Conservation (phyloP, 2,113 vertebrate species). For the Dasyurus viverrinus region DNA sequence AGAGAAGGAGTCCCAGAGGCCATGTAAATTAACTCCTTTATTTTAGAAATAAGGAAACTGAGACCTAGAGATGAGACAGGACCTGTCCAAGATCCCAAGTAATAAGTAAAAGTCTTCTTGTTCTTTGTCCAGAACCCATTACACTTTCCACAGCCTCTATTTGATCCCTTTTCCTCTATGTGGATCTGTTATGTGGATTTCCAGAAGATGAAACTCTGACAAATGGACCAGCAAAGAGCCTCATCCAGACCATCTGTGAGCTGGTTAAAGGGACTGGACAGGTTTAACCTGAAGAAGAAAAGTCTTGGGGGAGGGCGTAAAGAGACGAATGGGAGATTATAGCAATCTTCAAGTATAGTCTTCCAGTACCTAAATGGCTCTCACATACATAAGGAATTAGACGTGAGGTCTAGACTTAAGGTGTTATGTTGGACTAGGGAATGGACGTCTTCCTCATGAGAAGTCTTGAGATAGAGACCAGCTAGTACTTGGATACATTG, state of each 20-base stretch:
- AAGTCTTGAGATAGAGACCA: neutral
- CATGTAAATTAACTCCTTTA: neutral
- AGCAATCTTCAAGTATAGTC: neutral
- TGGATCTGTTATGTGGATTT: neutral
- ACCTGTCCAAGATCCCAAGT: too few relatives aligned
- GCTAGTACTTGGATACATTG: neutral
- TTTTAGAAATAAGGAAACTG: neutral
- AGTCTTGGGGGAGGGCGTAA: neutral
- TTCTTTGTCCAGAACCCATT: neutral
- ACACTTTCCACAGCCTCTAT: neutral
- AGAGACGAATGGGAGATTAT: neutral
- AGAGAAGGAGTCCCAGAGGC: neutral
- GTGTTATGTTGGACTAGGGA: neutral
- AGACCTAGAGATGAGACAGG: neutral
- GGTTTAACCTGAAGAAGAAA: neutral
- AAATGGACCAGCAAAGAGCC: neutral
- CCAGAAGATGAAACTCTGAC: neutral
- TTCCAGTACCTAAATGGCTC: neutral
- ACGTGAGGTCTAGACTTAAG: neutral
- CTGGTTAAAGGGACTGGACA: neutral
- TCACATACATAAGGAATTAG: neutral
- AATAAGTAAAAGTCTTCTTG: neutral
- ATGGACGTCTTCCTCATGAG: neutral
- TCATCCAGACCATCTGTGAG: neutral
- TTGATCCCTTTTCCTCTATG: neutral